Evolutionary conservation across 2,888 invertebrate genomes (phyloP).

Genomic region (Synanthedon vespiformis): DNA sequence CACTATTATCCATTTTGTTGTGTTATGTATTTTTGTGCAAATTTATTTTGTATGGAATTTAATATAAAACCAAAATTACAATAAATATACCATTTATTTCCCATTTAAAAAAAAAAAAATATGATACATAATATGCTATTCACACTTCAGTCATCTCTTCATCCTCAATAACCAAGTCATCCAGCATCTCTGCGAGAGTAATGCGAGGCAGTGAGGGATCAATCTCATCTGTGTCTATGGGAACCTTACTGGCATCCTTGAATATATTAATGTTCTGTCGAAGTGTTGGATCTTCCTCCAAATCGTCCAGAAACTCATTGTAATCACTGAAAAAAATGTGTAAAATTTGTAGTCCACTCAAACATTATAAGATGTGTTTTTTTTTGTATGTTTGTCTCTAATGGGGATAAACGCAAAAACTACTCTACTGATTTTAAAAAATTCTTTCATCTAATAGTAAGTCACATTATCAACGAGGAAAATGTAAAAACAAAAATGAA

Average conservation of each 20-base stretch:
- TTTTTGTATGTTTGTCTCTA: too few relatives aligned
- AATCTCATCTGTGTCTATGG: constrained; percentile 69
- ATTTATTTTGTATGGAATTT: neutral
- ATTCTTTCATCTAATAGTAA: neutral
- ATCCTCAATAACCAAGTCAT: constrained; percentile 86
- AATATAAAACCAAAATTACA: neutral
- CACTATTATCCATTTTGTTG: too few relatives aligned
- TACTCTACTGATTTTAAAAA: too few relatives aligned
- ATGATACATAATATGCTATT: neutral
- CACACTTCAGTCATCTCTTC: constrained; percentile 78
- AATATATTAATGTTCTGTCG: constrained; percentile 96
- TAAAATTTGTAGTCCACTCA: neutral
- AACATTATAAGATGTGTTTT: too few relatives aligned
- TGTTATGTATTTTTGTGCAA: too few relatives aligned
- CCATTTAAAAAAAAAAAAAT: too few relatives aligned
- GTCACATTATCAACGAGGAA: too few relatives aligned
- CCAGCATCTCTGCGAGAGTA: constrained; percentile 93
- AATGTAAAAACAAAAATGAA: too few relatives aligned
- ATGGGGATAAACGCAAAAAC: too few relatives aligned
- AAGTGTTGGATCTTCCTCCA: constrained; percentile 93
- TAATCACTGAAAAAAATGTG: constrained; percentile 78
- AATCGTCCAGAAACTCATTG: constrained; percentile 94
- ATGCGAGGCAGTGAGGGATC: constrained; percentile 80
- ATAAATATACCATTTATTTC: too few relatives aligned
- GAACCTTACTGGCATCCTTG: constrained; percentile 66